Base-by-base conservation (phyloP, 2,888 invertebrate genomes). In the Ochlodes sylvanus region DNA sequence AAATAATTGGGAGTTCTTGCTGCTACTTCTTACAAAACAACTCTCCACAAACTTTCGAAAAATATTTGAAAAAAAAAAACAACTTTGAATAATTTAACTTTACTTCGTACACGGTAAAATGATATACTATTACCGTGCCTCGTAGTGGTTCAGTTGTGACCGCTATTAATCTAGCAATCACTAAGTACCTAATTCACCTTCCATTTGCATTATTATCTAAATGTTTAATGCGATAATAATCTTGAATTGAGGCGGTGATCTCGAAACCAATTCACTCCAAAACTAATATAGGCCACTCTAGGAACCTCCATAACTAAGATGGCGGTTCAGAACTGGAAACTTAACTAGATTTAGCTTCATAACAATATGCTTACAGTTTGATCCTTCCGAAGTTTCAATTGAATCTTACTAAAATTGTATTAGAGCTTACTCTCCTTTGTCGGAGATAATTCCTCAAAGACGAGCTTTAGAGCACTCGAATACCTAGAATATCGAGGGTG, bases 251-350 rank as follows among this genome's bases (percentile, higher is more conserved):
- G 75, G 77, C 74, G 74, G 63, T 34, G 55, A 70, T 69, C 68
- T 70, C 63, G 42, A 57, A 68, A 69, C 72, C 69, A 63, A 74
- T 74, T 70, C 66, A 68, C 72, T 66, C 52, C 34, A 71, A 75
- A 77, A 75, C 74, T 75, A 73, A 81, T 76, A 76, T 79, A 75
- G 78, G 74, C 71, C 71, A 74, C 65, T 77, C 76, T 61, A 74
- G 75, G 72, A 78, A 79, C 80, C 78, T 76, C 77, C 79, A 78
- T 80, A 81, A 84, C 82, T 79, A 74, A 69, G 73, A 75, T 76
- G 74, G 71, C 55, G 58, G 57, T 62, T 69, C 66, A 60, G 61
- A 70, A 71, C 55, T 70, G 57, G 41, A 67, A 69, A 66, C 66
- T 73, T 56, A 71, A 64, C 63, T 67, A 68, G 55, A 71, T 72